Evolutionary conservation across 1,140 invertebrate species (phyloP), one percentile per base, ranked within the genome.

Genomic region (Armadillidium nasatum): DNA sequence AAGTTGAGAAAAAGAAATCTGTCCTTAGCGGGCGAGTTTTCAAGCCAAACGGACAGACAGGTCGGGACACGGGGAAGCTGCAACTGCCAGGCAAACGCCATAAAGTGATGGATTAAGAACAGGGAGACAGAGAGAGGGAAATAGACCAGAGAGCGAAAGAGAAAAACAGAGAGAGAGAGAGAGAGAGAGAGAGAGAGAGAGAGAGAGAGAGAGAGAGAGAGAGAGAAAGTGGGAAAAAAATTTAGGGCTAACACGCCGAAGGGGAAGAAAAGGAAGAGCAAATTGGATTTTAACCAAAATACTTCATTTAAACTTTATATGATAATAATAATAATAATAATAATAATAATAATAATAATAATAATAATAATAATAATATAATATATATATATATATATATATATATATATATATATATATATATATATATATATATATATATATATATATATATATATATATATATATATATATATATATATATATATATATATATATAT

Each of bases 381-480:
- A 13, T 3, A 60, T 60, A 60, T 60, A 19, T 60, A 19, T 60
- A 19, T 60, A 19, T 60, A 19, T 60, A 7, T 60, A 7, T 7
- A 7, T 60, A 19, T 60, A 60, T 19, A 60, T 19, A 60, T 19
- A 60, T 15, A 19, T 19, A 60, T 19, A 60, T 60, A 60, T 60
- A 60, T 60, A 60, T 60, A 60, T 60, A 60, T 60, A 60, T 60
- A 60, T 60, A 60, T 60, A 60, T 60, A 60, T 60, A 60, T 60
- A 60, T 60, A 60, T 60, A 60, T 60, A 60, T 60, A 60, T 60
- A 60, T 60, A 60, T 60, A 60, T 60, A 60, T 60, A 60, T 60
- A 60, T 60, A 60, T 60, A 60, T 60, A 60, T 60, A n/a, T n/a
- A n/a, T n/a, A n/a, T n/a, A n/a, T n/a, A n/a, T n/a, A n/a, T n/a